A percentile compares a stretch with the other conserved stretches of the same genome.
Conservation (phyloP, 2,113 vertebrate species). For the Zeus faber region DNA sequence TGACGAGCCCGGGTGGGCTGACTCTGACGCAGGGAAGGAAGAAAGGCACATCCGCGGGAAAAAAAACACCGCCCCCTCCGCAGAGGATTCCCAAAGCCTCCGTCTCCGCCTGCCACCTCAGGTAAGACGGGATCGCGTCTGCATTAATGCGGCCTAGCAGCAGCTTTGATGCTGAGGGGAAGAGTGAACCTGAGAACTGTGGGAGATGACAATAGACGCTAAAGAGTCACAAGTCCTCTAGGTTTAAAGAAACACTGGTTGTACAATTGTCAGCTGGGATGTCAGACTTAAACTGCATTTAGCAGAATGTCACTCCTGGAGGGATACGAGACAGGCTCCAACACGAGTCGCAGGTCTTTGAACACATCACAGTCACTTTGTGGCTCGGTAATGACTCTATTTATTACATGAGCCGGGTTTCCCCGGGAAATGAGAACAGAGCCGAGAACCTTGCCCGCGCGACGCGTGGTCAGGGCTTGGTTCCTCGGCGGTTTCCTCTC, state of each 20-base stretch:
- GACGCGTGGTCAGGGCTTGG: no score
- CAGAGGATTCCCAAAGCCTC: constrained; percentile 61
- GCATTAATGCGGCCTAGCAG: constrained; percentile 55
- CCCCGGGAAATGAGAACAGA: constrained; percentile 20
- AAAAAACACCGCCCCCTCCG: constrained; percentile 49
- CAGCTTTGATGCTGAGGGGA: constrained; percentile 70
- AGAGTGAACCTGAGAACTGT: constrained; percentile 45
- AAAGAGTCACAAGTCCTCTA: constrained; percentile 65
- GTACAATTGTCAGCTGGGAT: constrained; percentile 65
- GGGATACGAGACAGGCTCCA: constrained; percentile 52
- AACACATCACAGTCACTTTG: constrained; percentile 44
- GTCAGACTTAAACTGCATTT: constrained; percentile 50
- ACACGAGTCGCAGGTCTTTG: constrained; percentile 53
- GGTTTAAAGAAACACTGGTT: constrained; percentile 66
- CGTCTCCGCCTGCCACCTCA: constrained; percentile 73
- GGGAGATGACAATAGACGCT: constrained; percentile 56
- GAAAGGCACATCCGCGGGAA: constrained; percentile 41
- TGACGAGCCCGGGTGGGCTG: constrained; percentile 59
- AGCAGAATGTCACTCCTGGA: constrained; percentile 59
- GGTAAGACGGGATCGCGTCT: constrained; percentile 68
- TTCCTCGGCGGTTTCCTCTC: no score
- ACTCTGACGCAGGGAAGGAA: constrained; percentile 55
- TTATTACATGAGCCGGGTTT: constrained; percentile 28
- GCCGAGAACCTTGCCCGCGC: no score
- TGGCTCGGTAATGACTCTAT: constrained; percentile 39